Evolutionary conservation across 2,888 invertebrate genomes (phyloP), one percentile per base, ranked within the genome.

Genomic region (Trachelus troglodyta): DNA sequence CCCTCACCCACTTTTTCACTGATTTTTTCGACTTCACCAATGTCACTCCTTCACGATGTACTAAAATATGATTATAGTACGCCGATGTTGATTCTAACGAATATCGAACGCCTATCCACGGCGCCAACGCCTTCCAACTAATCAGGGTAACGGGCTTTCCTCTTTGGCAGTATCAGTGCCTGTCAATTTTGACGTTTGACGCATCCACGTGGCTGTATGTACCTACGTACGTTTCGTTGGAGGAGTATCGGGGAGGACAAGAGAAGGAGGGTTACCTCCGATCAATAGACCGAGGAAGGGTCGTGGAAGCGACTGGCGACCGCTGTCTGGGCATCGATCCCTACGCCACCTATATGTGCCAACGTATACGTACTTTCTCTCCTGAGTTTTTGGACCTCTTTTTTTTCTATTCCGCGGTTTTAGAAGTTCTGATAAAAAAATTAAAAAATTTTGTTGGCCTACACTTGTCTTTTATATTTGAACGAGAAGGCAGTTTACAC

Each of bases 281-380:
- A 88, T 88, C 88, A 85, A 87, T 88, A 87, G 84, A 83, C 83
- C 82, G 83, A 86, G 85, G 79, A 87, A 88, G 84, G 83, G 83
- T 83, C 81, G 84, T 80, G 84, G 83, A 86, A 84, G 82, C 85
- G 84, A 83, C 83, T 83, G 81, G 81, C 86, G 83, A 84, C 85
- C 81, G 77, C 84, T 86, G 86, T 85, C 85, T 85, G 85, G 82
- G 85, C 84, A 87, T 87, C 86, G 86, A 88, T 86, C 84, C 83
- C 83, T 78, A 73, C 78, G 69, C n/a, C n/a, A 76, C 71, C 30
- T 76, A 12, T 78, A 76, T 79, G 79, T 81, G 69, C 80, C 73
- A 76, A 56, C 79, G 69, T 79, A 81, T 79, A 80, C 78, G 37
- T 69, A 81, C 77, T 79, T 79, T 81, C 80, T 76, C 79, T 81